phyloP scores from a whole-genome alignment of 2,113 vertebrate species.

The Archilochus colubris region DNA sequence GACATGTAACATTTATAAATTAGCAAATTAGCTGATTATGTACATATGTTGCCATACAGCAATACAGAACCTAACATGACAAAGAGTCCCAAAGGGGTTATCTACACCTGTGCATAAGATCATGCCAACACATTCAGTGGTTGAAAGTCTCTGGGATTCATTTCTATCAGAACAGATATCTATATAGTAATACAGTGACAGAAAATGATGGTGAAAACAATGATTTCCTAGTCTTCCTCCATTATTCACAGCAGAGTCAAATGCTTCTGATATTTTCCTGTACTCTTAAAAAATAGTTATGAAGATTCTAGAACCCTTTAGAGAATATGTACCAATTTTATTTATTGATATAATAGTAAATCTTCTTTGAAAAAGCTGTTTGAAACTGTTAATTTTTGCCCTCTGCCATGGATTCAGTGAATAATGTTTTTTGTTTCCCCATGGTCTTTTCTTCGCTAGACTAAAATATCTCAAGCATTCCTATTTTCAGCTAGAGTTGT shows the following conservation, averaged over 20 bases:
- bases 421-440: neutral
- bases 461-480: neutral
- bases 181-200: neutral
- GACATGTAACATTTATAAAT: neutral
- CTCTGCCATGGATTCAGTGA: neutral
- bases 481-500: neutral
- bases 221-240: neutral
- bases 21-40: neutral
- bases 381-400: neutral
- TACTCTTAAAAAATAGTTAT: neutral
- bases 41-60: neutral
- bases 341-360: neutral
- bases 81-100: slow-evolving; percentile 4
- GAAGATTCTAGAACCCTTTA: neutral
- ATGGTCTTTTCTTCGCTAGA: neutral
- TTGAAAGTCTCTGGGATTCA: slow-evolving; percentile 12
- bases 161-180: neutral
- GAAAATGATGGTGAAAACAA: neutral
- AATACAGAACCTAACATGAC: neutral
- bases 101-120: neutral
- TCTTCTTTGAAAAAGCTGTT: neutral
- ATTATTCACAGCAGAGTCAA: neutral
- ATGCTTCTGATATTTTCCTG: neutral
- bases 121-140: neutral
- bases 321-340: neutral